A percentile compares a stretch with the other conserved stretches of the same genome.
phyloP scores from a whole-genome alignment of 37 sponge, comb jelly and placozoan species.

The Axinella damicornis region DNA sequence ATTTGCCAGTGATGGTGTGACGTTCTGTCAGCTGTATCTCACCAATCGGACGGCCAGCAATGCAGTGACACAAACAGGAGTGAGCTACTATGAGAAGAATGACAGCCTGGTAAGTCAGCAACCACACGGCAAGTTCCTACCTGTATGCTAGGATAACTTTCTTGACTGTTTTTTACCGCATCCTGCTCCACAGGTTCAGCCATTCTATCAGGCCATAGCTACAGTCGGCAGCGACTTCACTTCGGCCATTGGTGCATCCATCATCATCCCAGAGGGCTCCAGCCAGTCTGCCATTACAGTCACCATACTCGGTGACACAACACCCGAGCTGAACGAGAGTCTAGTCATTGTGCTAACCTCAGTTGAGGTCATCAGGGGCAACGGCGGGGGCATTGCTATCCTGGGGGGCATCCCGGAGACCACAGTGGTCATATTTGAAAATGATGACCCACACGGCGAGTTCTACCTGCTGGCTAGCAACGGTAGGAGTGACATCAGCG shows the following conservation, averaged over 20 bases:
- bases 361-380: constrained; percentile 45
- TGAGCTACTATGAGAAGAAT: constrained; percentile 63
- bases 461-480: constrained; percentile 42
- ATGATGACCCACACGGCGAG: constrained; percentile 81
- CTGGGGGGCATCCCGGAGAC: constrained; percentile 48
- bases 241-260: constrained; percentile 2
- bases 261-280: constrained; percentile 60
- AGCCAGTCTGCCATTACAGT: constrained; percentile 40
- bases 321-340: constrained; percentile 84
- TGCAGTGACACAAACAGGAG: constrained; percentile 3
- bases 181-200: constrained; percentile 40
- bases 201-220: constrained; percentile 53
- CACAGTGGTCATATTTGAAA: constrained; percentile 59
- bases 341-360: constrained; percentile 51
- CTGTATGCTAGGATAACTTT: no score
- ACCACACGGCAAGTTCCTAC: no score
- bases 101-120: constrained; percentile 45
- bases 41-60: constrained; percentile 1
- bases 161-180: no score
- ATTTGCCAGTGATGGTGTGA: constrained; percentile 19
- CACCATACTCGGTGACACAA: constrained; percentile 58
- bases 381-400: not conserved
- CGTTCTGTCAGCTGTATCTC: constrained; percentile 44
- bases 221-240: constrained; percentile 53
- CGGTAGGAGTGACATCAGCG: constrained; percentile 1